phyloP scores from a whole-genome alignment of 1,140 invertebrate species.

The Drosophila equinoxialis region DNA sequence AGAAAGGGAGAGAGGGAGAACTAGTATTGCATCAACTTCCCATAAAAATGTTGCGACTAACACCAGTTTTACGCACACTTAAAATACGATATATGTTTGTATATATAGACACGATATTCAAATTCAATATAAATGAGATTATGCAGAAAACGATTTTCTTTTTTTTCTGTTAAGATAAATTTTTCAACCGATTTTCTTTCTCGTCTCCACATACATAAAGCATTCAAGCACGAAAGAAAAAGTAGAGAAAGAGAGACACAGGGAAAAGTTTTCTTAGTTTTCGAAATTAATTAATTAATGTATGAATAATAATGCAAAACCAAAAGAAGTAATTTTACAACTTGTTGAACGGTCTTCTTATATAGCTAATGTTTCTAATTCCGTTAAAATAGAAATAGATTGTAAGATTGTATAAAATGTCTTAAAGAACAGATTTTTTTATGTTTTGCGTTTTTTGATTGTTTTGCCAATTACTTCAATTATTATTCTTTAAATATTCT shows the following conservation, averaged over 20 bases:
- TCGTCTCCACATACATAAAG: neutral
- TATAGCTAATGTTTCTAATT: constrained; percentile 24
- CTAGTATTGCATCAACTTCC: constrained; percentile 32
- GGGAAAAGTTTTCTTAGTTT: constrained; percentile 62
- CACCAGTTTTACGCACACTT: constrained; percentile 82
- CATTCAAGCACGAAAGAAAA: constrained; percentile 11
- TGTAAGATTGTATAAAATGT: constrained; percentile 23
- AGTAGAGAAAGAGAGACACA: constrained; percentile 44
- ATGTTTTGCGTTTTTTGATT: constrained; percentile 5
- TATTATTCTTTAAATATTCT: constrained; percentile 17
- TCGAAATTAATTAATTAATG: constrained; percentile 42
- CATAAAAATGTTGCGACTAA: constrained; percentile 70
- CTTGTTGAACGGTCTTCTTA: constrained; percentile 61
- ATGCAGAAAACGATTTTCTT: constrained; percentile 1
- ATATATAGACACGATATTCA: constrained; percentile 25
- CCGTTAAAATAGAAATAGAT: constrained; percentile 21
- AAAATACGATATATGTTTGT: constrained; percentile 34
- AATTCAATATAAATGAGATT: constrained; percentile 57
- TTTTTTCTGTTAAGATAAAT: neutral
- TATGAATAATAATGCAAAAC: constrained; percentile 57
- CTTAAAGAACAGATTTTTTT: constrained; percentile 34
- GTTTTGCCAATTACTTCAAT: constrained; percentile 20
- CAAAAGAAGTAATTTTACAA: constrained; percentile 49
- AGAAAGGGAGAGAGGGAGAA: neutral
- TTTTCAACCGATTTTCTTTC: neutral